Percentiles rank a stretch among this genome's conserved stretches.
These are phyloP conservation scores for Drosophila affinis DNA, from an alignment of 2,888 invertebrate species.

Conservation along the genomic window DNA sequence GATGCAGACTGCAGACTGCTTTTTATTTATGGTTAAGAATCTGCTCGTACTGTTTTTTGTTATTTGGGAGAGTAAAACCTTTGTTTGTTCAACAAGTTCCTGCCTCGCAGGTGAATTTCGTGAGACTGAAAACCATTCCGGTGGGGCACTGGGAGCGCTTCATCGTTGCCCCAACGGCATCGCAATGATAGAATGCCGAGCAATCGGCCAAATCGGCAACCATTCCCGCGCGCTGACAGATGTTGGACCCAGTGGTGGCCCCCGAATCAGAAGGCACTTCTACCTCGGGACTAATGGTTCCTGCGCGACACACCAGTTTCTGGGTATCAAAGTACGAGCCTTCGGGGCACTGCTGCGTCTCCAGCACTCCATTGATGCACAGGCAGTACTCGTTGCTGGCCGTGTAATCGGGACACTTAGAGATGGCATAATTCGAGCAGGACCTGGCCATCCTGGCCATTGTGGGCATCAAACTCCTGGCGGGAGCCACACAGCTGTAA, in stretches of 20 bases:
- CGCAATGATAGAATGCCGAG: neutral
- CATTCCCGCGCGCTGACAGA: neutral
- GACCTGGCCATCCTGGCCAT: too few relatives aligned
- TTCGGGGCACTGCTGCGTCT: constrained; percentile 35
- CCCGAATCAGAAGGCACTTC: neutral
- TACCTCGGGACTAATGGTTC: neutral
- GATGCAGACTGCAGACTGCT: too few relatives aligned
- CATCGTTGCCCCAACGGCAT: neutral
- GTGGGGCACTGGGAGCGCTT: neutral
- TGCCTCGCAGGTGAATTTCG: neutral
- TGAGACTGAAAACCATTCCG: neutral
- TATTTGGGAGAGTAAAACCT: neutral
- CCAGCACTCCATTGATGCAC: constrained; percentile 28
- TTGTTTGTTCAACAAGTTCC: neutral
- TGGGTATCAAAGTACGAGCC: constrained; percentile 54
- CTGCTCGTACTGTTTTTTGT: neutral
- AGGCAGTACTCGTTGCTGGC: constrained; percentile 21
- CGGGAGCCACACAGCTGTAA: constrained; percentile 46
- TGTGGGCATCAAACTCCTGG: neutral
- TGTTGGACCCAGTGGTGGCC: neutral
- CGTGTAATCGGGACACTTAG: constrained; percentile 31
- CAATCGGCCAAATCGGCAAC: neutral
- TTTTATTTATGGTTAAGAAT: neutral
- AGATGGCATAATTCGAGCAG: constrained; percentile 23
- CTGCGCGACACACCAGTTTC: constrained; percentile 40